Evolutionary conservation across 2,797 vertebrate species (phyloP).

Genomic region (Chelonia mydas): DNA sequence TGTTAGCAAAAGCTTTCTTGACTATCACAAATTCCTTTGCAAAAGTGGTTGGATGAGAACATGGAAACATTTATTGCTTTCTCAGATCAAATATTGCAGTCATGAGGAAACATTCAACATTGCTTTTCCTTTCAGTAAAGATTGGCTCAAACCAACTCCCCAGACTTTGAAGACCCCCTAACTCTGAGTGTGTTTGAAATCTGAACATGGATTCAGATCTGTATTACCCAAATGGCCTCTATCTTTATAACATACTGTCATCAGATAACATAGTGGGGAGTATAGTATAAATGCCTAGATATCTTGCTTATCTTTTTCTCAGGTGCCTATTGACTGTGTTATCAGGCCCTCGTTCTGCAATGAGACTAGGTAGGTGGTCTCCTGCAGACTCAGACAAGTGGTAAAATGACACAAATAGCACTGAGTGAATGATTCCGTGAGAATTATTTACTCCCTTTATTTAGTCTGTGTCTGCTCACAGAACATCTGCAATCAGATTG

Average conservation of each 20-base stretch:
- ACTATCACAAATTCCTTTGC: neutral
- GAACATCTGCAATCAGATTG: neutral
- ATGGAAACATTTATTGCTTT: neutral
- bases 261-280: neutral
- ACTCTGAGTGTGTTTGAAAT: neutral
- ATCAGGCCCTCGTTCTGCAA: neutral
- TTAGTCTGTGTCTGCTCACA: neutral
- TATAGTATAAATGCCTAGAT: neutral
- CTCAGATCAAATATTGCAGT: neutral
- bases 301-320: neutral
- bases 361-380: neutral
- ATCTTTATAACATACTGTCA: neutral
- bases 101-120: neutral
- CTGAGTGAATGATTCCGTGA: conserved; percentile 6
- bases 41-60: neutral
- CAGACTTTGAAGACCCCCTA: neutral
- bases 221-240: neutral
- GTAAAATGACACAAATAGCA: neutral
- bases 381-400: neutral
- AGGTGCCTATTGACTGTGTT: neutral
- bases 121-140: neutral
- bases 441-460: neutral
- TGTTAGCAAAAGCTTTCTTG: conserved; percentile 7
- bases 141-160: neutral
- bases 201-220: neutral